A percentile compares a stretch with the other conserved stretches of the same genome.
phyloP scores from a whole-genome alignment of 2,888 invertebrate species.

The Eristalinus aeneus region DNA sequence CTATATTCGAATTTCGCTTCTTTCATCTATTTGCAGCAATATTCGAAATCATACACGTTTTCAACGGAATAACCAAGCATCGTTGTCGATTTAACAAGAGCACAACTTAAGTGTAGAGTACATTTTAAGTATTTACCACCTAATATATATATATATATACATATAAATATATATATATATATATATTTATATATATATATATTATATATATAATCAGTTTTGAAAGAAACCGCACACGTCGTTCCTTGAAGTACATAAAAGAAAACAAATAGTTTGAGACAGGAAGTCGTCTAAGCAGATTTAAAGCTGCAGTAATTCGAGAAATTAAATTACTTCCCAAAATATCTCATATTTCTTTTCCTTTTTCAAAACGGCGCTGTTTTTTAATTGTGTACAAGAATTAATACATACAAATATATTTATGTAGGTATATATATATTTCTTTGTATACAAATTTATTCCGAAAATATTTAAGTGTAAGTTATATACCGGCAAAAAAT shows the following conservation, averaged over 20 bases:
- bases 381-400: not conserved
- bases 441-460: not conserved
- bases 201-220: too few species aligned
- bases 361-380: too few species aligned
- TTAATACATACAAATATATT: conserved; percentile 13
- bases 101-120: not conserved
- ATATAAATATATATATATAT: not conserved
- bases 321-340: not conserved
- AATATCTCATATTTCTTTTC: not conserved
- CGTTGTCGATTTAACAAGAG: not conserved
- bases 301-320: too few species aligned
- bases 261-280: too few species aligned
- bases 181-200: not conserved
- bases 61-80: not conserved
- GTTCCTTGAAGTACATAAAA: too few species aligned
- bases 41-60: not conserved
- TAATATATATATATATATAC: not conserved
- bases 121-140: not conserved
- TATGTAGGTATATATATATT: not conserved
- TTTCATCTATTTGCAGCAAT: not conserved
- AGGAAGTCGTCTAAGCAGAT: too few species aligned
- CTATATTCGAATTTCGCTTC: too few species aligned
- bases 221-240: too few species aligned
- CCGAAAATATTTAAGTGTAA: conserved; percentile 4
- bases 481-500: not conserved